These are phyloP conservation scores for Calcarius lapponicus DNA, from an alignment of 2,797 vertebrate genomes.

Conservation along the genomic window DNA sequence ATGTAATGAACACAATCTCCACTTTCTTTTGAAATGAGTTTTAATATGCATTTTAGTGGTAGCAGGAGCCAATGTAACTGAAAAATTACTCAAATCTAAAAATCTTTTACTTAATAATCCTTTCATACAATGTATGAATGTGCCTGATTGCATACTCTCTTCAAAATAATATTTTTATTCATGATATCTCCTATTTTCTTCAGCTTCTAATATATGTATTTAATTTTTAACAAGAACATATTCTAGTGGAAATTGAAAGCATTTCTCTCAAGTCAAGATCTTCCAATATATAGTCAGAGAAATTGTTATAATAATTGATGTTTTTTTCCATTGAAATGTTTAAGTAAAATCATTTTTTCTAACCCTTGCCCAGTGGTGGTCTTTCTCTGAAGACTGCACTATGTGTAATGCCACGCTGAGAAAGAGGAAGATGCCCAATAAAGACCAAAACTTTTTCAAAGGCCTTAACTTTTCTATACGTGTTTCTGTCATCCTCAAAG, in stretches of 20 bases:
- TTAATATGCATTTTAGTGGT: background rate
- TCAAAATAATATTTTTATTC: background rate
- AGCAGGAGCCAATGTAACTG: background rate
- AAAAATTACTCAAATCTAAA: background rate
- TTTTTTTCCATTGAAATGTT: background rate
- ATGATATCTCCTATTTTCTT: background rate
- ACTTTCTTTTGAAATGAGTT: background rate
- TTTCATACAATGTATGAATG: background rate
- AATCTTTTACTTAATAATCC: background rate
- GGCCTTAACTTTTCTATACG: background rate
- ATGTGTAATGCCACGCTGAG: accelerated
- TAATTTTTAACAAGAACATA: background rate
- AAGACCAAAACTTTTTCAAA: background rate
- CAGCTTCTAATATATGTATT: background rate
- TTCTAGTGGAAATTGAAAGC: background rate
- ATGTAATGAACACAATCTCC: background rate
- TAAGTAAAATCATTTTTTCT: background rate
- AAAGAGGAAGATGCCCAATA: background rate
- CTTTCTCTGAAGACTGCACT: background rate
- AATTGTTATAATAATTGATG: background rate
- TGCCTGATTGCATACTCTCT: background rate
- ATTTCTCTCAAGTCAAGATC: background rate
- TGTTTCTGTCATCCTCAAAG: background rate
- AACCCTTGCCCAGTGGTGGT: background rate
- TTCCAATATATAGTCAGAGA: background rate